Evolutionary conservation across 2,888 invertebrate genomes (phyloP), one percentile per base, ranked within the genome.

Genomic region (Diarsia dahlii): DNA sequence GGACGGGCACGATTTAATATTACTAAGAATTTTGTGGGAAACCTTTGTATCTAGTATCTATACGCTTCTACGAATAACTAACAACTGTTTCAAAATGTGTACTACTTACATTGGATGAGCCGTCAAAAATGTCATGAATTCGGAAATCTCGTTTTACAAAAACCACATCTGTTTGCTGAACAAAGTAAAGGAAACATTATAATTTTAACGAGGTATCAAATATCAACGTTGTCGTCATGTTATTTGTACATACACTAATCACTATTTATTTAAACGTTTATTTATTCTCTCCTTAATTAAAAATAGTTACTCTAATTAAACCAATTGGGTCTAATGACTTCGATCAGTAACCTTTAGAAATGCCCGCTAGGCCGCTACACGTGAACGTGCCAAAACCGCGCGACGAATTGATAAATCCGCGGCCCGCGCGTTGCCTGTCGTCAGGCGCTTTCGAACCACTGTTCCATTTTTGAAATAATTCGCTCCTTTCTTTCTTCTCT

Each of bases 271-370:
- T 63, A 60, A 71, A 60, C 78, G 62, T 69, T 34, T 52, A 71
- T 76, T 62, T 74, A 78, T 76, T 62, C 34, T 70, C 45, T 70
- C 71, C 67, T 74, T 74, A 70, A 45, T 62, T 84, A 84, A 84
- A 78, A 78, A 80, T 84, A 88, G 13, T 52, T 56, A 34, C 39
- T 64, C 48, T 77, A 78, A 80, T 58, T 74, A 62, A 74, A 81
- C 45, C 18, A 73, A 18, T 28, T 68, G 60, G 45, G 54, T 73
- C 70, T 67, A 70, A 67, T 39, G 82, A 78, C 62, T 85, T 71
- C 74, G 45, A 74, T 86, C 62, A 65, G 70, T 86, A 80, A 87
- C 87, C 88, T 87, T 86, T 87, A 80, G 67, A 75, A 78, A 71
- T 73, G 76, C 45, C 28, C 70, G 81, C 65, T 75, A 64, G 76